phyloP scores from a whole-genome alignment of 2,797 vertebrate species.

The Lepilemur septentrionalis region DNA sequence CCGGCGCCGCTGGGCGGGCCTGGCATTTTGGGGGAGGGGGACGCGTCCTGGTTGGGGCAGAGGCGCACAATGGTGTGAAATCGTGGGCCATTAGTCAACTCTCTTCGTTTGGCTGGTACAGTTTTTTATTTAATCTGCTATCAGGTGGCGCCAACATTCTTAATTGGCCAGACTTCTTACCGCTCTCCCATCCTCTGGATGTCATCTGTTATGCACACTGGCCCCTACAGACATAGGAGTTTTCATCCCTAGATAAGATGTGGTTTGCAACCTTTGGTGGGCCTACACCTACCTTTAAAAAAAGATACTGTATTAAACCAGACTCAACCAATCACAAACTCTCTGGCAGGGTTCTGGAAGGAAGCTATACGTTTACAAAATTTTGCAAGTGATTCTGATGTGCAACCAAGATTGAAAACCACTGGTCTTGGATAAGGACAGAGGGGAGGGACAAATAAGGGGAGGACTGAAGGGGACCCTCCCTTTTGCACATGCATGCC shows the following conservation, averaged over 20 bases:
- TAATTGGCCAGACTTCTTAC: background rate
- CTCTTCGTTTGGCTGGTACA: background rate
- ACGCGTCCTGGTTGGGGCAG: background rate
- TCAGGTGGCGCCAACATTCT: background rate
- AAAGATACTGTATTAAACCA: background rate
- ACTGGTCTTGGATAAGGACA: background rate
- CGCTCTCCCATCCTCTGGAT: background rate
- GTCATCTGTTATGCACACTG: background rate
- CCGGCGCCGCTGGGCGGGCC: too few relatives aligned
- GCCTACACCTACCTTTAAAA: background rate
- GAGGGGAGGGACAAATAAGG: background rate
- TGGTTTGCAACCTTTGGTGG: background rate
- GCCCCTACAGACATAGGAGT: background rate
- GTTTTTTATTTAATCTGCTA: background rate
- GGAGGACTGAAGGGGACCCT: background rate
- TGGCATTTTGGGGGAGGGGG: background rate
- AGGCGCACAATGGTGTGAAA: background rate
- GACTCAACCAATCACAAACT: background rate
- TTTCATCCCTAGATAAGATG: background rate
- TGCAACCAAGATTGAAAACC: background rate
- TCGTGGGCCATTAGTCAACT: background rate
- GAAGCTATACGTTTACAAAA: background rate
- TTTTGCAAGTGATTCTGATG: background rate
- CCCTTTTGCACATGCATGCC: background rate
- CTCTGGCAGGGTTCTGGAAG: background rate